Conservation (phyloP, 2,888 invertebrate genomes). For the Flexamia atlantica region DNA sequence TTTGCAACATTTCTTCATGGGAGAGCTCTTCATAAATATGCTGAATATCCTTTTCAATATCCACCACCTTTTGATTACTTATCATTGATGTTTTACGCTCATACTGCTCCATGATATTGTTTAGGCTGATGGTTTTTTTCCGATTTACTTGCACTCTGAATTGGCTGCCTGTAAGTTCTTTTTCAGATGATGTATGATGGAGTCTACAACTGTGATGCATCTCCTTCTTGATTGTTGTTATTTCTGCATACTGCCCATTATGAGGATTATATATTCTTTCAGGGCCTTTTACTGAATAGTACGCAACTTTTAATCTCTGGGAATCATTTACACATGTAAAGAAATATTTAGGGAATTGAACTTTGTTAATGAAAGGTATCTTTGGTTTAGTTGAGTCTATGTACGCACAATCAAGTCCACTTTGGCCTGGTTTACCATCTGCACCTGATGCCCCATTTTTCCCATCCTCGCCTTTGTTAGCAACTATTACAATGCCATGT, state of each 20-base stretch:
- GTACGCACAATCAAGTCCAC: slow-evolving; percentile 16
- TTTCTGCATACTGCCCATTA: slow-evolving; percentile 7
- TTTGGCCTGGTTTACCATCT: neutral
- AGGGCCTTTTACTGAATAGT: neutral
- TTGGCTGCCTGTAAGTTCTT: neutral
- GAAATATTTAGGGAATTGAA: slow-evolving; percentile 2
- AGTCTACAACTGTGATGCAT: neutral
- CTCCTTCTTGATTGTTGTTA: neutral
- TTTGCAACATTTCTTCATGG: slow-evolving; percentile 3
- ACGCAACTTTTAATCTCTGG: neutral
- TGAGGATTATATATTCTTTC: slow-evolving; percentile 3
- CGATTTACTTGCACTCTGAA: neutral
- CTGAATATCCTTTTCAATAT: neutral
- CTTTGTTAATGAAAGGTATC: neutral
- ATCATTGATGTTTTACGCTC: neutral
- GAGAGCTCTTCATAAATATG: neutral
- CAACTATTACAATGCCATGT: neutral
- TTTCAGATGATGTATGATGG: neutral
- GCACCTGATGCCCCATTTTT: neutral
- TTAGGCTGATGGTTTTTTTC: neutral
- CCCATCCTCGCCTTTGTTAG: neutral
- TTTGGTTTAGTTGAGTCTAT: slow-evolving; percentile 25
- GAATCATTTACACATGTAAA: neutral
- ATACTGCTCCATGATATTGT: neutral
- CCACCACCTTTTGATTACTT: neutral